phyloP scores from a whole-genome alignment of 2,113 vertebrate species.

The Scalopus aquaticus region DNA sequence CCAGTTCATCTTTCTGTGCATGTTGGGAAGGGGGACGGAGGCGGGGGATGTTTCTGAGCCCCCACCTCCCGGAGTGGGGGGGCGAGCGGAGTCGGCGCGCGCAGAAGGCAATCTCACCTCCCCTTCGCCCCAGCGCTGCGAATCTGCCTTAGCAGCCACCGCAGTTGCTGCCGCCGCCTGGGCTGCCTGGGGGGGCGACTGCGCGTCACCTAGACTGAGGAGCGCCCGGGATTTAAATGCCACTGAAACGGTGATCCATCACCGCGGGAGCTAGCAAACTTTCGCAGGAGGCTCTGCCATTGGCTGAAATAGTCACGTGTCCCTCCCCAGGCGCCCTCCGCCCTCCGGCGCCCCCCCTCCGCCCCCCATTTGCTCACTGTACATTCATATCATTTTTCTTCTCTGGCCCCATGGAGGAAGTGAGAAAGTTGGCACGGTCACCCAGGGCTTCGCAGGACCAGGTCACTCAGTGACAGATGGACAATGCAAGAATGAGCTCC shows the following conservation, averaged over 20 bases:
- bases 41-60: not conserved
- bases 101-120: conserved; percentile 13
- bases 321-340: conserved; percentile 79
- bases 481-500: conserved; percentile 96
- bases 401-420: conserved; percentile 89
- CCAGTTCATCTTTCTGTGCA: conserved; percentile 25
- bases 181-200: conserved; percentile 80
- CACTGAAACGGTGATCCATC: conserved; percentile 93
- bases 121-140: conserved; percentile 30
- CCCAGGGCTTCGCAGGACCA: conserved; percentile 89
- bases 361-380: conserved; percentile 81
- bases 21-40: not conserved
- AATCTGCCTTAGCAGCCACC: conserved; percentile 28
- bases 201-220: conserved; percentile 92
- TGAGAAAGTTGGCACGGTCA: conserved; percentile 96
- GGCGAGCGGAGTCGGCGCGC: conserved; percentile 28
- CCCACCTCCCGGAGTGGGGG: conserved; percentile 42
- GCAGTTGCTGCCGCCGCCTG: conserved; percentile 48
- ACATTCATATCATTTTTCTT: conserved; percentile 94
- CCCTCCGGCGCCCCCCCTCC: conserved; percentile 80
- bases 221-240: conserved; percentile 97
- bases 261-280: conserved; percentile 89
- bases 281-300: conserved; percentile 88
- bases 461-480: conserved; percentile 88
- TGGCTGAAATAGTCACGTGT: conserved; percentile 93